Evolutionary conservation across 1,140 invertebrate species (phyloP), one percentile per base, ranked within the genome.

Genomic region (Colletes gigas): DNA sequence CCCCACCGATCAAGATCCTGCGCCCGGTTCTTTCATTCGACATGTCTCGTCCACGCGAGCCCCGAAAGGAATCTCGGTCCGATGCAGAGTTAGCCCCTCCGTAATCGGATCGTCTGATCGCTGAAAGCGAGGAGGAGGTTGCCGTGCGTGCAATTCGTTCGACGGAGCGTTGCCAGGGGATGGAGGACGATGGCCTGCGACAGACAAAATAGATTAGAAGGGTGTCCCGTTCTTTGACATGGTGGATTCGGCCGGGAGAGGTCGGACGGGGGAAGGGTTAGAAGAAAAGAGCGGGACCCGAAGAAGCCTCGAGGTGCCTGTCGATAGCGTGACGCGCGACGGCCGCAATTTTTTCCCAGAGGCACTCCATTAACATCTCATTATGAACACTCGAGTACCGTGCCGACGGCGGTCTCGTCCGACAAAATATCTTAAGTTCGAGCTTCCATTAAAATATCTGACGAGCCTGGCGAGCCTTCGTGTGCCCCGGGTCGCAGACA

Each of bases 361-460:
- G 87, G 84, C 85, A 92, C 88, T 92, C 91, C 90, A 91, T 92
- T 92, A 91, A 91, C 90, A 92, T 92, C 90, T 92, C 90, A 91
- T 92, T 92, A 92, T 91, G 88, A 92, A 92, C 90, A 91, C 88
- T 91, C 88, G 81, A 85, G 72, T 84, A 86, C 78, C 79, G 19
- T 63, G 72, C 60, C 76, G 63, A 71, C 69, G 54, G 68, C 67
- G 77, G 54, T 59, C 72, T 83, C 82, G 83, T 66, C 62, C 52
- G 81, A 73, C 90, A 81, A 92, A 92, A 91, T 91, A 92, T 91
- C 90, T 91, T 85, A 92, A 92, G 91, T 92, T 91, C 83, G 82
- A 89, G 90, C 88, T 92, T 92, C 91, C 89, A 92, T 92, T 92
- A 92, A 92, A 92, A 92, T 92, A 92, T 92, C 91, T 90, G 82